These are phyloP conservation scores for Drosophila limbata DNA, from an alignment of 2,888 invertebrate species.

Conservation along the genomic window DNA sequence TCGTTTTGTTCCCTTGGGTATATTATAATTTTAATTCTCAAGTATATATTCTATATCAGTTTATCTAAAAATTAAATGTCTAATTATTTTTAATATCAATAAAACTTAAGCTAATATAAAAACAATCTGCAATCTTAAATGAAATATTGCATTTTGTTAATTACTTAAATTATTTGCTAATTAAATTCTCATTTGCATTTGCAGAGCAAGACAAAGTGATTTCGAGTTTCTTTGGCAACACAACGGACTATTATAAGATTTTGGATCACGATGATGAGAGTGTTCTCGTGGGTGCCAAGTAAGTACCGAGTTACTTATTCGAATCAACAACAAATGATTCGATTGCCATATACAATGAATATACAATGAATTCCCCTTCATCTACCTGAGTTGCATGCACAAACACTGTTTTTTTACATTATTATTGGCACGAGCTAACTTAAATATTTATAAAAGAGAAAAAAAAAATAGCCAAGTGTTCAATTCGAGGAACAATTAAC, in stretches of 20 bases:
- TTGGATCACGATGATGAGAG: constrained; percentile 94
- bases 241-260: constrained; percentile 94
- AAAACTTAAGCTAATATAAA: no score
- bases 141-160: neutral
- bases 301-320: constrained; percentile 79
- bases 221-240: constrained; percentile 92
- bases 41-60: no score
- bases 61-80: no score
- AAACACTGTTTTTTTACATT: constrained; percentile 20
- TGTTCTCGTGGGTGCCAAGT: constrained; percentile 96
- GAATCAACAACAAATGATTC: neutral
- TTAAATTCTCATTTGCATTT: constrained; percentile 84
- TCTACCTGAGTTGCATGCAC: constrained; percentile 56
- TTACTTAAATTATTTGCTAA: constrained; percentile 1
- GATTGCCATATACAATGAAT: constrained; percentile 29
- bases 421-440: constrained; percentile 56
- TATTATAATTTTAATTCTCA: no score
- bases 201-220: constrained; percentile 90
- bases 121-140: no score
- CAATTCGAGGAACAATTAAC: constrained; percentile 68
- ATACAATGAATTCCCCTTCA: constrained; percentile 36
- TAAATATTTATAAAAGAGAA: constrained; percentile 61
- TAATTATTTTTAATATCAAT: no score
- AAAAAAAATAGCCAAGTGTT: constrained; percentile 17
- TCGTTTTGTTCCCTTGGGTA: no score